These are phyloP conservation scores for Eupristina koningsbergeri DNA, from an alignment of 1,140 invertebrate species.

Conservation along the genomic window DNA sequence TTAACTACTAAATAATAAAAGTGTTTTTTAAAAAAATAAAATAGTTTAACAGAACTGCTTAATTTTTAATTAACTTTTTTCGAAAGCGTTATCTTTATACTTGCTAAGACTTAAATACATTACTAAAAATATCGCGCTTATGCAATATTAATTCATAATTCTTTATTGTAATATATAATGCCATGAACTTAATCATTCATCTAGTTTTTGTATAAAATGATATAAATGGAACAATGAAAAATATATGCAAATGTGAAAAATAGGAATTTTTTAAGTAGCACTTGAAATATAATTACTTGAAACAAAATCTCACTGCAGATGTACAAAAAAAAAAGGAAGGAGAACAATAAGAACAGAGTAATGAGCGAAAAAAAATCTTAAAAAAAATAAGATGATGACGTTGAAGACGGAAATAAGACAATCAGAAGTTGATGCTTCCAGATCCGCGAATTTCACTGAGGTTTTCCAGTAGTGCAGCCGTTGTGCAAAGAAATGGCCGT, in stretches of 20 bases:
- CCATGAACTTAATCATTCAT: too few species aligned
- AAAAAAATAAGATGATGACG: background rate
- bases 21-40: too few species aligned
- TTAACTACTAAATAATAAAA: too few species aligned
- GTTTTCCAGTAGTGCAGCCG: background rate
- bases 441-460: background rate
- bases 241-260: background rate
- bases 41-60: too few species aligned
- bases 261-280: background rate
- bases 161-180: too few species aligned
- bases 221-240: too few species aligned
- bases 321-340: background rate
- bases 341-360: background rate
- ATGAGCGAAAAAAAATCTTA: background rate
- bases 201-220: too few species aligned
- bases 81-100: too few species aligned
- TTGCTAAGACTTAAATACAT: too few species aligned
- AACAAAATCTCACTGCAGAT: background rate
- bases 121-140: too few species aligned
- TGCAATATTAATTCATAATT: too few species aligned
- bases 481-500: background rate
- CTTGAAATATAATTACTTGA: background rate
- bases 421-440: background rate
- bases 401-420: slow-evolving; percentile 28
- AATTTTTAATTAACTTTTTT: too few species aligned